phyloP scores from a whole-genome alignment of 2,888 invertebrate species.

The Habrosyne pyritoides region DNA sequence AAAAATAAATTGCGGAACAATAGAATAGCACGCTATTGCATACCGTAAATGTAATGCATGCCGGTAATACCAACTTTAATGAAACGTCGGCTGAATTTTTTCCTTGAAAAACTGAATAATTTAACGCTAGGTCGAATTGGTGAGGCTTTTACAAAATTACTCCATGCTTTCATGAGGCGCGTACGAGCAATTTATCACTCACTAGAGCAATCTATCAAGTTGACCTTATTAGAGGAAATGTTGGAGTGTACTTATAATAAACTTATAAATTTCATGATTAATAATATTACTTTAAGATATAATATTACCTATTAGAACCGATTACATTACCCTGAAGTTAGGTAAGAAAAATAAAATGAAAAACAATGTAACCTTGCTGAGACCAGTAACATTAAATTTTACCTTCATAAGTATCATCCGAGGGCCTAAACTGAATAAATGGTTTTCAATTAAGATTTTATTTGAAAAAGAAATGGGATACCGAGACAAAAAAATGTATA shows the following conservation, averaged over 20 bases:
- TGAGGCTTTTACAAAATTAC: conserved; percentile 12
- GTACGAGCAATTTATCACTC: conserved; percentile 20
- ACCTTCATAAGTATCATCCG: too few species aligned
- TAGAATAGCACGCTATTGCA: conserved; percentile 41
- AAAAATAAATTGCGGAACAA: conserved; percentile 44
- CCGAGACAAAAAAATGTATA: too few species aligned
- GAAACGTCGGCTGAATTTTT: conserved; percentile 25
- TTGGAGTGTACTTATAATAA: background rate
- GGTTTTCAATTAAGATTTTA: too few species aligned
- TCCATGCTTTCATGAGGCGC: conserved; percentile 14
- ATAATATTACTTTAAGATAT: too few species aligned
- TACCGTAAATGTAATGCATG: conserved; percentile 41
- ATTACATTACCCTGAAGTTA: too few species aligned
- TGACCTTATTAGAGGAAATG: conserved; percentile 11
- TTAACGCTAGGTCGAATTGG: conserved; percentile 2
- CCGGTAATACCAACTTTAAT: conserved; percentile 34
- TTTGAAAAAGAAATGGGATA: too few species aligned
- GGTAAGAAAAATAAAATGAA: too few species aligned
- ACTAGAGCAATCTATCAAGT: conserved; percentile 24
- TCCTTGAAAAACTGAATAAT: conserved; percentile 17
- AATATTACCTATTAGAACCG: too few species aligned
- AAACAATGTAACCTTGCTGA: too few species aligned
- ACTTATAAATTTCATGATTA: too few species aligned
- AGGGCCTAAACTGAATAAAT: too few species aligned
- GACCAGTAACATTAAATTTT: too few species aligned